phyloP scores from a whole-genome alignment of 2,888 invertebrate species.

The Hydropsyche betteni region DNA sequence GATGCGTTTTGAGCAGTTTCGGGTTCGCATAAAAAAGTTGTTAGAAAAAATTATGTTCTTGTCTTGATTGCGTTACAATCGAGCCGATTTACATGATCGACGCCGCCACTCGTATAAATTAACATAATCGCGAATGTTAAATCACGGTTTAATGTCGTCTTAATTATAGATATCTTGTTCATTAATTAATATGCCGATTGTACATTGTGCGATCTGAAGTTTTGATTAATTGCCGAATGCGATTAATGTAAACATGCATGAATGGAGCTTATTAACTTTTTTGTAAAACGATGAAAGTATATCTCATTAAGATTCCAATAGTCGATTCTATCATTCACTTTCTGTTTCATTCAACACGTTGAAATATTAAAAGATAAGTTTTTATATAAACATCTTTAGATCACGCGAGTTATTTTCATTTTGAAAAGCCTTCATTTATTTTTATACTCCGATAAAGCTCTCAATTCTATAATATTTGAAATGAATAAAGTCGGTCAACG shows the following conservation, averaged over 20 bases:
- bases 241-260: not conserved
- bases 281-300: no score
- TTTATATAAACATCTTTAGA: no score
- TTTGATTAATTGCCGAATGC: slow-evolving; percentile 14
- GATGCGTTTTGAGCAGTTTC: not conserved
- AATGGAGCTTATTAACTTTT: not conserved
- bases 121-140: slow-evolving; percentile 28
- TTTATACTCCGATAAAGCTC: no score
- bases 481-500: no score
- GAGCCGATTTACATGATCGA: slow-evolving; percentile 22
- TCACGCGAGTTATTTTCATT: no score
- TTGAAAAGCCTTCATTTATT: no score
- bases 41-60: not conserved
- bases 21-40: not conserved
- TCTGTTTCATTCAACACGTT: no score
- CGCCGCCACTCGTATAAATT: slow-evolving; percentile 8
- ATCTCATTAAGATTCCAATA: no score
- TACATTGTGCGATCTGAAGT: slow-evolving; percentile 4
- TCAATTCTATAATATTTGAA: no score
- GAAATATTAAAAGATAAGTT: no score
- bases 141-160: slow-evolving; percentile 26
- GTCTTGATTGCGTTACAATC: not conserved
- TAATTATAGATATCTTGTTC: slow-evolving; percentile 25
- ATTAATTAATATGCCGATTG: slow-evolving; percentile 25
- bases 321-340: no score